Percentiles rank a stretch among this genome's conserved stretches.
Evolutionary conservation across 2,113 vertebrate genomes (phyloP).

Genomic region (Xiphophorus couchianus): DNA sequence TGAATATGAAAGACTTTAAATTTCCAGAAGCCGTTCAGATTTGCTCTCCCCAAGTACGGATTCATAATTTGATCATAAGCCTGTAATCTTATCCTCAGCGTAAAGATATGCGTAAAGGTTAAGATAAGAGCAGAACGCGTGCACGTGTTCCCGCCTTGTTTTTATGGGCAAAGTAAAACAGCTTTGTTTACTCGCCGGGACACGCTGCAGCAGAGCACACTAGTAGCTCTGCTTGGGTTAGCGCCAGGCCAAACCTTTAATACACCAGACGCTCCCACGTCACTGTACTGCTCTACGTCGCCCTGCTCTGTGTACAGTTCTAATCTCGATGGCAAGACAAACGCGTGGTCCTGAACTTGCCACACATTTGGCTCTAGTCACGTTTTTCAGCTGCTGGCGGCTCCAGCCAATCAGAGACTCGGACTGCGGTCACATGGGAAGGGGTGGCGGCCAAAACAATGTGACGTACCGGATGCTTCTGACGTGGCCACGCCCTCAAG

Average conservation of each 20-base stretch:
- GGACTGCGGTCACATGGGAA: constrained; percentile 32
- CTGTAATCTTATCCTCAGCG: background rate
- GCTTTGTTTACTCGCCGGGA: constrained; percentile 43
- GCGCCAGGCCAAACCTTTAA: constrained; percentile 41
- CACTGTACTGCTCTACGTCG: constrained; percentile 34
- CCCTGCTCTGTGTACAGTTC: constrained; percentile 8
- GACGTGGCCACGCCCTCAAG: constrained; percentile 31
- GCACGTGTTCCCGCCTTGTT: constrained; percentile 50
- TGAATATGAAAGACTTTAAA: no score
- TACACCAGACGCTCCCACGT: constrained; percentile 28
- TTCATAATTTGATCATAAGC: background rate
- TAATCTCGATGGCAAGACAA: constrained; percentile 5
- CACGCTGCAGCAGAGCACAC: constrained; percentile 9
- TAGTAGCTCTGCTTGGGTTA: constrained; percentile 8
- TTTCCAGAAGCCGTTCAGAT: background rate
- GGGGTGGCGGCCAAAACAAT: background rate
- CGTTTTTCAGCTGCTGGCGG: constrained; percentile 70
- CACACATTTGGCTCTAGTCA: constrained; percentile 67
- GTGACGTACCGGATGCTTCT: constrained; percentile 29
- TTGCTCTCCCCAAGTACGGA: background rate
- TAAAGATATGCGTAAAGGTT: background rate
- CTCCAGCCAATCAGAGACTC: constrained; percentile 63
- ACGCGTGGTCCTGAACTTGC: constrained; percentile 63
- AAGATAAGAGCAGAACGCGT: background rate
- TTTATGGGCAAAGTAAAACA: background rate